Conservation (phyloP, 2,888 invertebrate genomes). For the Peribatodes rhomboidaria region DNA sequence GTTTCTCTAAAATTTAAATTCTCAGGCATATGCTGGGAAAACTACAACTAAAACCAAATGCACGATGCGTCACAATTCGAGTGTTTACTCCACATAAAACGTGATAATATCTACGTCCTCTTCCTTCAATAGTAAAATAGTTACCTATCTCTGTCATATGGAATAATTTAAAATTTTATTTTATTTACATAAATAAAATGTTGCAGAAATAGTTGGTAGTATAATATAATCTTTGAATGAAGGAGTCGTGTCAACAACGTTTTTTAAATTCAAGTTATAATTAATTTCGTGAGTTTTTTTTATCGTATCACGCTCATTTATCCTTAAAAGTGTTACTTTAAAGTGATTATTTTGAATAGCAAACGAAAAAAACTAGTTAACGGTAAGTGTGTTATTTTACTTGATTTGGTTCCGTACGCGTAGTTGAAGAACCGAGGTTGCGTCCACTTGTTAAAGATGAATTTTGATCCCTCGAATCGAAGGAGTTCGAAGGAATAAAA, state of each 20-base stretch:
- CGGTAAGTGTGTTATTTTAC: no score
- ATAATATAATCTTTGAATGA: not conserved
- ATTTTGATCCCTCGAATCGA: no score
- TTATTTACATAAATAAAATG: slow-evolving; percentile 25
- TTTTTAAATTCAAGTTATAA: not conserved
- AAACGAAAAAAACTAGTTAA: no score
- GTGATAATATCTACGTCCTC: not conserved
- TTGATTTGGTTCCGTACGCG: no score
- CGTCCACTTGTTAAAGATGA: no score
- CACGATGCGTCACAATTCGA: slow-evolving; percentile 11
- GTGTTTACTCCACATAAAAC: slow-evolving; percentile 11
- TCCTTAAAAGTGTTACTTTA: not conserved
- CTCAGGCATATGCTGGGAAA: slow-evolving; percentile 3
- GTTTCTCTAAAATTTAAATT: not conserved
- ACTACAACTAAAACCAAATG: slow-evolving; percentile 5
- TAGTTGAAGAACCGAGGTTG: no score
- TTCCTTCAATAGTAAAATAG: slow-evolving; percentile 7
- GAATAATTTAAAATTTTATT: slow-evolving; percentile 15
- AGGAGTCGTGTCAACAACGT: not conserved
- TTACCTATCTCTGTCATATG: slow-evolving; percentile 5
- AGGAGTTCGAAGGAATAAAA: no score
- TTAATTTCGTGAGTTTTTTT: not conserved
- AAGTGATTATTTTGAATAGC: not conserved
- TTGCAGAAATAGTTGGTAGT: not conserved
- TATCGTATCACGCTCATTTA: not conserved